Conservation (phyloP, 2,797 vertebrate genomes). For the Coranthus polyacanthus region DNA sequence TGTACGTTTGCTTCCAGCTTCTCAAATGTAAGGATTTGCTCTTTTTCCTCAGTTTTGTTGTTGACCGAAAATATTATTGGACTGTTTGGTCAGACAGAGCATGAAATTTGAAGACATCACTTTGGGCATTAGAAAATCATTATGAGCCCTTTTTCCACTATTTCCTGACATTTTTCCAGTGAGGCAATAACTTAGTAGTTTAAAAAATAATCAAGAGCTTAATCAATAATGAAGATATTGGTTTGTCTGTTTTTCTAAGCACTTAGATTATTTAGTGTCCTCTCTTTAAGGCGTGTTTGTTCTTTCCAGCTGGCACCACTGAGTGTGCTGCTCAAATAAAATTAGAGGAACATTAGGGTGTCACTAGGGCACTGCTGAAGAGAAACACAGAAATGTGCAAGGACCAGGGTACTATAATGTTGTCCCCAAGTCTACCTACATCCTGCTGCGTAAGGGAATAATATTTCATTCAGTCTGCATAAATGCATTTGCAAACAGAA, state of each 20-base stretch:
- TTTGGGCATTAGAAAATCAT: too few relatives aligned
- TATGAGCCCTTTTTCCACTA: too few relatives aligned
- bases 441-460: slow-evolving; percentile 76
- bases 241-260: slow-evolving; percentile 4
- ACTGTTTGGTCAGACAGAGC: neutral
- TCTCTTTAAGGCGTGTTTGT: slow-evolving; percentile 55
- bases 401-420: slow-evolving; percentile 57
- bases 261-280: slow-evolving; percentile 29
- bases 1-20: neutral
- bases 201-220: too few relatives aligned
- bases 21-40: neutral
- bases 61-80: neutral
- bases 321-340: slow-evolving; percentile 65
- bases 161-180: neutral
- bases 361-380: slow-evolving; percentile 48
- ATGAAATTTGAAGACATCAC: too few relatives aligned
- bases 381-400: slow-evolving; percentile 54
- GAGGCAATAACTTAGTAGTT: neutral
- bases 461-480: slow-evolving; percentile 74
- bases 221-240: neutral
- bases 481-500: slow-evolving; percentile 73
- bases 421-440: slow-evolving; percentile 52
- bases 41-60: neutral
- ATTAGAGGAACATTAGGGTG: slow-evolving; percentile 63
- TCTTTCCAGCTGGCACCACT: slow-evolving; percentile 58